Conservation (phyloP, 2,888 invertebrate genomes). For the Eupithecia exiguata region DNA sequence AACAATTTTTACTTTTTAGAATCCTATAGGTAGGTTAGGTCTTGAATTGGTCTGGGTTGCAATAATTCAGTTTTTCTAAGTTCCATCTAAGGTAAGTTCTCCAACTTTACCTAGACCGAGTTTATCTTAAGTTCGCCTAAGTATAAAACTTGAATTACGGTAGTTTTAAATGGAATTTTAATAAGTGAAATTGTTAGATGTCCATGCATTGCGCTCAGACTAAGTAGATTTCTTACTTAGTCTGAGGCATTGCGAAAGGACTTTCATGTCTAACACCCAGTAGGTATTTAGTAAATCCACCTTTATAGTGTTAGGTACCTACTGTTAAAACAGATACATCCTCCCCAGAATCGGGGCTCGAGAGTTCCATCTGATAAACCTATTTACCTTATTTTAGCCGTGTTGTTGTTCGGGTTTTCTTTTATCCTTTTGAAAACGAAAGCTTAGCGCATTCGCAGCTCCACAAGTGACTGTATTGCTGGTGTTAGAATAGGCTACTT, state of each 20-base stretch:
- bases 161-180: neutral
- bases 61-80: slow-evolving; percentile 3
- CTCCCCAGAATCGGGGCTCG: neutral
- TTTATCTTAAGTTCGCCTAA: neutral
- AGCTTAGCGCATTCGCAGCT: neutral
- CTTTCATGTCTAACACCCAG: neutral
- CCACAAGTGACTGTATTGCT: neutral
- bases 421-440: neutral
- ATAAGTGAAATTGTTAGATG: neutral
- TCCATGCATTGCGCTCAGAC: too few relatives aligned
- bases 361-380: neutral
- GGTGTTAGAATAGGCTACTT: neutral
- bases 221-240: too few relatives aligned
- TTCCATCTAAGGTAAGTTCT: neutral
- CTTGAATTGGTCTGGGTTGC: neutral
- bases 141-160: neutral
- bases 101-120: neutral
- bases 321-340: too few relatives aligned
- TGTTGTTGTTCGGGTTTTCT: neutral
- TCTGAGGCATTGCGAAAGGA: neutral
- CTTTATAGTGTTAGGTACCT: too few relatives aligned
- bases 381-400: neutral
- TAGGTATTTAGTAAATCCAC: too few relatives aligned
- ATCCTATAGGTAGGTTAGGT: neutral
- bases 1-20: too few relatives aligned